Percentiles rank a stretch among this genome's conserved stretches.
Conservation (phyloP, 1,140 invertebrate species). For the Atta cephalotes region DNA sequence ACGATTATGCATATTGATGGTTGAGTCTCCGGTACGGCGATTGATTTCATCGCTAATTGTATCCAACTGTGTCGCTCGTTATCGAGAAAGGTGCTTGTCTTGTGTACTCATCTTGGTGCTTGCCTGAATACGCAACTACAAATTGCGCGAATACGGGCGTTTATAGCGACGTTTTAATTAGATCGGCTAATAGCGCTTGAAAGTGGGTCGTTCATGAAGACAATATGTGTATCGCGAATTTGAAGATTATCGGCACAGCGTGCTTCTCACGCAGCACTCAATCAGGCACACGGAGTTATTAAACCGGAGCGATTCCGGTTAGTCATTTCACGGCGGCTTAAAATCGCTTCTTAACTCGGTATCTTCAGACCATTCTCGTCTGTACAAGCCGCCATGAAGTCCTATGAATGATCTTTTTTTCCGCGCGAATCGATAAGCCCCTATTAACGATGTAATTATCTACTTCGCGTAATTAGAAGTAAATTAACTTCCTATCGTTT, state of each 20-base stretch:
- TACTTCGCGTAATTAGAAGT: constrained; percentile 45
- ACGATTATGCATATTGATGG: constrained; percentile 80
- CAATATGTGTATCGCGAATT: constrained; percentile 49
- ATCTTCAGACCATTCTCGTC: not conserved
- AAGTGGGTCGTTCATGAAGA: constrained; percentile 37
- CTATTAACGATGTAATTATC: constrained; percentile 54
- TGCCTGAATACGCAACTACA: not conserved
- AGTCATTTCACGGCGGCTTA: constrained; percentile 60
- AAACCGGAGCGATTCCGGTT: constrained; percentile 34
- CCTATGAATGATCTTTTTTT: constrained; percentile 34
- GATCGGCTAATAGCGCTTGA: constrained; percentile 47
- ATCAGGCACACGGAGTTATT: constrained; percentile 23
- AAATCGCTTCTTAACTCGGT: constrained; percentile 38
- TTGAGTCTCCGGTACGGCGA: constrained; percentile 62
- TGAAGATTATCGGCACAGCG: constrained; percentile 43
- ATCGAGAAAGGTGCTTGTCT: constrained; percentile 51
- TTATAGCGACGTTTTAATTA: constrained; percentile 69
- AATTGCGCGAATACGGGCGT: constrained; percentile 3
- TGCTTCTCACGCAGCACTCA: not conserved
- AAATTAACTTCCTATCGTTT: constrained; percentile 56
- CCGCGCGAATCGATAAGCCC: constrained; percentile 35
- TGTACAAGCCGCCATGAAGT: not conserved
- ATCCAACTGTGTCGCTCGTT: constrained; percentile 74
- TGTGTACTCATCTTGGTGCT: not conserved
- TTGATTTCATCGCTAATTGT: constrained; percentile 80